Base-by-base conservation (phyloP, 2,113 vertebrate species). In the Tragelaphus buxtoni region DNA sequence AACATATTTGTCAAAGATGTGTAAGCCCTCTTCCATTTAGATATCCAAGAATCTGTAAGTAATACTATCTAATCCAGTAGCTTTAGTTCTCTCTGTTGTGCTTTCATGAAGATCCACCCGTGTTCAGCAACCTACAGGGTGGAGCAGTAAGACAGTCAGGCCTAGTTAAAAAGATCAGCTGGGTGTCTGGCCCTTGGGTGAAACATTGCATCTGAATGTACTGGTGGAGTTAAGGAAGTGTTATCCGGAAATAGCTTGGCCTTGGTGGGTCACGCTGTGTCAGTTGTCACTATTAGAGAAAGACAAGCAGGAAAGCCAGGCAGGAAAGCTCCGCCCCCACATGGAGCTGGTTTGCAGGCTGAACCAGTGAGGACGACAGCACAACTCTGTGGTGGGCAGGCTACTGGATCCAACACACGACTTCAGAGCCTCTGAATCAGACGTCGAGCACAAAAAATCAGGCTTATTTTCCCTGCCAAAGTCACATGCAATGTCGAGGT, bases 381-480 rank as follows among this genome's bases (percentile, higher is more conserved):
- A 35, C 20, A 55, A 20, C 35, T 81, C 83, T 45, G 1, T 30
- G 24, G n/a, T 28, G 51, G 84, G 85, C 18, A 92, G 80, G 65
- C 88, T 51, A 26, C 83, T 0, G 7, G 86, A 8, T 81, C 60
- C 84, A 83, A 12, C 26, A n/a, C 53, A 91, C 53, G 61, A 45
- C 51, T 96, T 94, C 79, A 83, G 22, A 93, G 90, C 45, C 56
- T 93, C 32, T 58, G 95, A 83, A 76, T 93, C 87, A 80, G 28
- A 81, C 1, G 0, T 47, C 11, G 35, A 86, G 55, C 30, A 2
- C 94, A 95, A 93, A 94, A 39, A 93, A 77, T 39, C n/a, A 26
- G 90, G 86, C 49, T 92, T 93, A 49, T 91, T 91, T 90, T 58
- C 76, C 39, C 88, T 77, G 81, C 84, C 61, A 51, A 55, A 72